Conservation (phyloP, 2,888 invertebrate genomes). For the Ditula angustiorana region DNA sequence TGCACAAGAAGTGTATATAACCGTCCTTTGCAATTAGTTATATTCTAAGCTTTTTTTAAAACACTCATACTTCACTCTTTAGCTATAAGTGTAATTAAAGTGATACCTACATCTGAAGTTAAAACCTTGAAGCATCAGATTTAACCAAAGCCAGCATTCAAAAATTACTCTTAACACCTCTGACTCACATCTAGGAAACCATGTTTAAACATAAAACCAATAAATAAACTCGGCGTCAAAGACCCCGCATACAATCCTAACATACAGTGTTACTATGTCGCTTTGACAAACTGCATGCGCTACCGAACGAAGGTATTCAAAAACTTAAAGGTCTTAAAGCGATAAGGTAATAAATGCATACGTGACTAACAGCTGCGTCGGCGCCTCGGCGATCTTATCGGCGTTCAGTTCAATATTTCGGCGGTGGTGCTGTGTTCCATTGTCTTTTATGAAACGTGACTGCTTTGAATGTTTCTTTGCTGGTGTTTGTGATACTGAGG, state of each 20-base stretch:
- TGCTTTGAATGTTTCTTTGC: conserved; percentile 1
- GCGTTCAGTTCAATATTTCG: conserved; percentile 25
- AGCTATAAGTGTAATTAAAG: no score
- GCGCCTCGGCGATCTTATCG: conserved; percentile 17
- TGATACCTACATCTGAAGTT: no score
- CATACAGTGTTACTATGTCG: conserved; percentile 11
- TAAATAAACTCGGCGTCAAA: conserved; percentile 6
- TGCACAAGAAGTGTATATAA: no score
- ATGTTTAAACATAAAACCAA: not conserved
- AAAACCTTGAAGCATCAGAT: no score
- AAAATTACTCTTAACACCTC: no score
- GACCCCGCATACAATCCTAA: conserved; percentile 1
- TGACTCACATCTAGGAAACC: no score
- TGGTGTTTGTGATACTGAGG: not conserved
- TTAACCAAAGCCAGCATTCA: no score
- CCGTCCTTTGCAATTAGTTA: no score
- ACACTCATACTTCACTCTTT: no score
- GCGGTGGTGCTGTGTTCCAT: conserved; percentile 30
- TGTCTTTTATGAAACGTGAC: conserved; percentile 25
- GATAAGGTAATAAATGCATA: conserved; percentile 22
- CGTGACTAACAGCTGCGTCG: conserved; percentile 30
- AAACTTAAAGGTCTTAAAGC: conserved; percentile 5
- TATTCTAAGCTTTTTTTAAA: no score
- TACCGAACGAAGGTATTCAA: conserved; percentile 3
- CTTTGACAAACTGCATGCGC: conserved; percentile 3